phyloP scores from a whole-genome alignment of 2,888 invertebrate species.

The Dastarcus helophoroides region DNA sequence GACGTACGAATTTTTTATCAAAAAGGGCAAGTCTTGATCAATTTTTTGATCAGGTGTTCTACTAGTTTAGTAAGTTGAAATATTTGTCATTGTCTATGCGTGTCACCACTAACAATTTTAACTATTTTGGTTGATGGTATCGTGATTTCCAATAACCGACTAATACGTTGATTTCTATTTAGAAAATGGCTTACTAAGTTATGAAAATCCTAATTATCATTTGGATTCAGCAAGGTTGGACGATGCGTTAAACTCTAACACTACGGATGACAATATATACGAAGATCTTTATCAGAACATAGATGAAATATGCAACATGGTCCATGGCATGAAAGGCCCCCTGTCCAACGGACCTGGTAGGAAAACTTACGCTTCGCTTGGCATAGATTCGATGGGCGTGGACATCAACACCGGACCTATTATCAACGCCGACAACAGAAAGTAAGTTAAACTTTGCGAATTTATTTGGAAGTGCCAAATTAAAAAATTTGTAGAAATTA shows the following conservation, averaged over 20 bases:
- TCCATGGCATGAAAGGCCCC: constrained; percentile 40
- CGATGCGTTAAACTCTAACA: constrained; percentile 60
- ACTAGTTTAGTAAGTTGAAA: too few relatives aligned
- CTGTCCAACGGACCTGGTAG: constrained; percentile 46
- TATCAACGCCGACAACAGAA: constrained; percentile 41
- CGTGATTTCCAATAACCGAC: neutral
- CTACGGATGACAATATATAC: constrained; percentile 49
- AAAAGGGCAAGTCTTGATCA: too few relatives aligned
- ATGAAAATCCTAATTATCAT: constrained; percentile 87
- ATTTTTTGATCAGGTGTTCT: too few relatives aligned
- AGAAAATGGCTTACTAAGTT: constrained; percentile 85
- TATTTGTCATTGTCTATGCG: too few relatives aligned
- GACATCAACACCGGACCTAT: constrained; percentile 50
- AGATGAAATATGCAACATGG: constrained; percentile 45
- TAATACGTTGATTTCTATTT: too few relatives aligned
- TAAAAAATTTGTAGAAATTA: too few relatives aligned
- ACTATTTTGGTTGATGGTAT: constrained; percentile 1
- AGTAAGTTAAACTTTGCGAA: constrained; percentile 33
- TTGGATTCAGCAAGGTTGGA: constrained; percentile 66
- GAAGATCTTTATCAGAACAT: constrained; percentile 59
- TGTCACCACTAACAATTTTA: too few relatives aligned
- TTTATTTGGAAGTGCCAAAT: too few relatives aligned
- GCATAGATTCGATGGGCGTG: constrained; percentile 60
- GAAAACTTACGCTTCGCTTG: constrained; percentile 53
- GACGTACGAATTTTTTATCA: too few relatives aligned